Evolutionary conservation across 2,113 vertebrate genomes (phyloP).

Genomic region (Heptranchias perlo): DNA sequence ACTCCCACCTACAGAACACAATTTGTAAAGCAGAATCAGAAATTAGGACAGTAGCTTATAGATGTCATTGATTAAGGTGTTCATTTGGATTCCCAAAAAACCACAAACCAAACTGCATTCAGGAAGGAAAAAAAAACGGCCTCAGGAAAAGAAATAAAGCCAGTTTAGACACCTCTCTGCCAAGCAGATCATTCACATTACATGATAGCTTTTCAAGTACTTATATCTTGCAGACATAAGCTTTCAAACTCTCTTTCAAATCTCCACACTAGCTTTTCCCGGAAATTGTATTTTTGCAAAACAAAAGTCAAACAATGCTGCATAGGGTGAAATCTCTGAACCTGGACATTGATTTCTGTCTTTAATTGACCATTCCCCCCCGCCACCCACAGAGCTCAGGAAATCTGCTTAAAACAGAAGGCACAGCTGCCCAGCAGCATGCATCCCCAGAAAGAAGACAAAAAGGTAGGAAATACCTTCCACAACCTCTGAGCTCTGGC

Average conservation of each 20-base stretch:
- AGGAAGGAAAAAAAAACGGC: neutral
- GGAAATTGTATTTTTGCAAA: neutral
- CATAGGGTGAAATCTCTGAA: neutral
- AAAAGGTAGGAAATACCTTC: neutral
- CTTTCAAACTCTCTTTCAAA: constrained; percentile 9
- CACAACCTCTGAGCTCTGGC: neutral
- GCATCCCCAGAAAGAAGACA: neutral
- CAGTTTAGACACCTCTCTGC: neutral
- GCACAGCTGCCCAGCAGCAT: neutral
- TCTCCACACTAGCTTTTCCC: neutral
- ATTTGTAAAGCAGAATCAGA: neutral
- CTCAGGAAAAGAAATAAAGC: neutral
- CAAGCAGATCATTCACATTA: neutral
- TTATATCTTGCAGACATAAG: neutral
- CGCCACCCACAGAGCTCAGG: neutral
- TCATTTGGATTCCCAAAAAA: neutral
- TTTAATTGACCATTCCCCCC: too few relatives aligned
- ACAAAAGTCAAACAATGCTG: neutral
- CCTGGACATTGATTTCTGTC: neutral
- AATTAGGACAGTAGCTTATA: neutral
- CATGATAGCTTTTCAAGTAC: neutral
- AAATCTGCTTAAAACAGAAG: neutral
- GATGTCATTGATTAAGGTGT: too few relatives aligned
- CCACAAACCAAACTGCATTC: neutral
- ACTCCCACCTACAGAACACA: too few relatives aligned